A percentile compares a stretch with the other conserved stretches of the same genome.
Conservation (phyloP, 2,797 vertebrate genomes). For the Scomberomorus guttatus region DNA sequence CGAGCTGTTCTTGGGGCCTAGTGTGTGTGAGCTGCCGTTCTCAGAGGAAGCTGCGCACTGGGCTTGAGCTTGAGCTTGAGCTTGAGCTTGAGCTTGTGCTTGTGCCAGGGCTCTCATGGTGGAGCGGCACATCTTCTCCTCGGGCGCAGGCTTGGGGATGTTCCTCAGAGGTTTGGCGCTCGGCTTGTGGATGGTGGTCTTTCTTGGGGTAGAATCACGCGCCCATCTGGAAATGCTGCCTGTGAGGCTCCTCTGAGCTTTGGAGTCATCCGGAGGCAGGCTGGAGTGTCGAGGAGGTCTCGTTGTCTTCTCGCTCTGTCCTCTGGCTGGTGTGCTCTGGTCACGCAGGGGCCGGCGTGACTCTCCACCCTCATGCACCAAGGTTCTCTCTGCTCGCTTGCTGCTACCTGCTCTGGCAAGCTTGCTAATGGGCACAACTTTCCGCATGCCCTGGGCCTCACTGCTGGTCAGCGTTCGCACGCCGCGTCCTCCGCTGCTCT, state of each 20-base stretch:
- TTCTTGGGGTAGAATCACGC: slow-evolving; percentile 82
- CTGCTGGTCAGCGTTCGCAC: slow-evolving; percentile 88
- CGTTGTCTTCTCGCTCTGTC: slow-evolving; percentile 82
- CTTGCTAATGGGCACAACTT: slow-evolving; percentile 93
- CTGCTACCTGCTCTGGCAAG: slow-evolving; percentile 78
- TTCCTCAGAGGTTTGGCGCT: slow-evolving; percentile 91
- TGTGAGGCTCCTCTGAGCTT: slow-evolving; percentile 78
- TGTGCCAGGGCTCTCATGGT: slow-evolving; percentile 86
- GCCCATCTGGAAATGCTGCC: slow-evolving; percentile 79
- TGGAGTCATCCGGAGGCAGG: slow-evolving; percentile 88
- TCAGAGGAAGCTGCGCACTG: slow-evolving; percentile 69
- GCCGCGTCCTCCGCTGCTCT: slow-evolving; percentile 41
- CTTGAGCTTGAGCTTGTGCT: slow-evolving; percentile 61
- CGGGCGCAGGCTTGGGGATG: slow-evolving; percentile 86
- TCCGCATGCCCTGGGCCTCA: slow-evolving; percentile 92
- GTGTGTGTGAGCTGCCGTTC: slow-evolving; percentile 72
- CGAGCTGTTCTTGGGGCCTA: slow-evolving; percentile 70
- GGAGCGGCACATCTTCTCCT: slow-evolving; percentile 92
- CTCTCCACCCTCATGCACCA: slow-evolving; percentile 78
- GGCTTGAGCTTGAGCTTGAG: slow-evolving; percentile 44
- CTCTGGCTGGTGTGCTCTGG: slow-evolving; percentile 87
- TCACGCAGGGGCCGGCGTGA: slow-evolving; percentile 82
- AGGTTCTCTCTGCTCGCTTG: slow-evolving; percentile 82
- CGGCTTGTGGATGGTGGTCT: slow-evolving; percentile 88
- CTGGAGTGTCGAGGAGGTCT: slow-evolving; percentile 87